Conservation (phyloP, 2,888 invertebrate genomes). For the Drosophila helvetica region DNA sequence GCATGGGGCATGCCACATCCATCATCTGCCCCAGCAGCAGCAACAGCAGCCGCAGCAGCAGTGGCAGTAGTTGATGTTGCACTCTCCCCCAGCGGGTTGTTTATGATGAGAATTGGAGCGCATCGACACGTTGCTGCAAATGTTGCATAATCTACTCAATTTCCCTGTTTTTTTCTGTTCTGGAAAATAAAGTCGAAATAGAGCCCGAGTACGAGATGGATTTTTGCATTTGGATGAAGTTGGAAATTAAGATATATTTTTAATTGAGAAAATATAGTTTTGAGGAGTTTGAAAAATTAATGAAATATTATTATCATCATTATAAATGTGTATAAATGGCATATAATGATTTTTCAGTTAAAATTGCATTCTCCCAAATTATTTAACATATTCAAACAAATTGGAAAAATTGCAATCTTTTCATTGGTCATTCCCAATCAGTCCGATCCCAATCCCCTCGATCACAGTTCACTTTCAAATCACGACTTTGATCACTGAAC, state of each 20-base stretch:
- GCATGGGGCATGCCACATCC: constrained; percentile 56
- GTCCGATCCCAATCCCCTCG: constrained; percentile 8
- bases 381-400: constrained; percentile 6
- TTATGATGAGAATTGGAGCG: constrained; percentile 67
- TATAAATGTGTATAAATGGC: not conserved
- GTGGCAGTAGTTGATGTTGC: constrained; percentile 18
- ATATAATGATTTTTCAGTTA: not conserved
- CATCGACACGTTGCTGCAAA: constrained; percentile 57
- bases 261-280: not conserved
- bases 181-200: constrained; percentile 33
- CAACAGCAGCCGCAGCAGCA: no score
- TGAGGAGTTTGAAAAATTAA: not conserved
- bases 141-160: constrained; percentile 62
- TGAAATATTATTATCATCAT: no score
- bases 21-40: constrained; percentile 21
- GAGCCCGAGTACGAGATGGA: not conserved
- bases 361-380: not conserved
- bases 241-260: not conserved
- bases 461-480: constrained; percentile 24
- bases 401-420: not conserved
- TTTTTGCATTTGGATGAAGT: not conserved
- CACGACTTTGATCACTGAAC: constrained; percentile 28
- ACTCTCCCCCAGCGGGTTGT: constrained; percentile 14
- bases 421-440: constrained; percentile 8
- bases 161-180: constrained; percentile 9